Base-by-base conservation (phyloP, 1,140 invertebrate genomes). In the Nasonia vitripennis region DNA sequence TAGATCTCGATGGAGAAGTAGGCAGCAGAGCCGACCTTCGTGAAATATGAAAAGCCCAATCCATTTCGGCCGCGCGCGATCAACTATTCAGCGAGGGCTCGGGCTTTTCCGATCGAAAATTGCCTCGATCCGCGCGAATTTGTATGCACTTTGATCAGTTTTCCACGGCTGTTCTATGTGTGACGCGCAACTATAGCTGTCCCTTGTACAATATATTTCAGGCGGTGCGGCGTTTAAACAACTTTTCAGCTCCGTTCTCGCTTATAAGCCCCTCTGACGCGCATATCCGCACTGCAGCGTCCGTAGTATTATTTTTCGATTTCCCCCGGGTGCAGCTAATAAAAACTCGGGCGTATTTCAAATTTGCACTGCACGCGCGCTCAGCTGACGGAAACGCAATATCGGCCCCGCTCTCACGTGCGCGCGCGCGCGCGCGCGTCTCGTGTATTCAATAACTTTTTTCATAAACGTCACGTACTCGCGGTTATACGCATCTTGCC, bases 1-100 rank as follows among this genome's bases (percentile, higher is more conserved):
- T 51, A 51, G 34, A 77, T 45, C 2, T 2, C 2, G n/a, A 37
- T 27, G 27, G 81, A 51, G 71, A 78, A 85, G 85, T 51, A 17
- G 78, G 74, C 68, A 2, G 27, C 34, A 37, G 34, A 67, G 81
- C 45, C 67, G 78, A 70, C 78, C 78, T 68, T 45, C 67, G 62
- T 70, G 62, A 70, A 70, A 81, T 70, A 81, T 81, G 62, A 70
- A 81, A 81, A 81, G 67, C 0, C 48, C 75, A 78, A 78, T 78
- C 75, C 75, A 78, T 78, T 78, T 78, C 45, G 48, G 9, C 2
- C 45, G 48, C 17, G 75, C 45, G 48, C 17, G 75, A 78, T 78
- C 75, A 62, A 78, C 55, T 78, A 78, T 78, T 78, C 75, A 78
- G 75, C 5, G 0, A 12, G 6, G 2, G 31, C 31, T 37, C 27